Evolutionary conservation across 2,888 invertebrate genomes (phyloP), one percentile per base, ranked within the genome.

Genomic region (Tricholauxania praeusta): DNA sequence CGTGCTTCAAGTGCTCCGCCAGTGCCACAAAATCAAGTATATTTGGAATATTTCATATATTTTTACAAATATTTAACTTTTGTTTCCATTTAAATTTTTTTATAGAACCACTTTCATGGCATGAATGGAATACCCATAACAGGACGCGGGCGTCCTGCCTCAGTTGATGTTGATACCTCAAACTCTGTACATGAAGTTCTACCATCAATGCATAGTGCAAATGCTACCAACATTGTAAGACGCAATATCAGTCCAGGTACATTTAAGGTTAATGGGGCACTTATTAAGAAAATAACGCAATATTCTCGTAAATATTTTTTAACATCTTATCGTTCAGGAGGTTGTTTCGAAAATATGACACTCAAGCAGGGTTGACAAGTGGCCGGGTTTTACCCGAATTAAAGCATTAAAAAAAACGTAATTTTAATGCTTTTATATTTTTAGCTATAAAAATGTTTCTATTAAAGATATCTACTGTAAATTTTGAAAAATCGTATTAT

Each of bases 1-100:
- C 89, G 96, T 69, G 95, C 96, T 1, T 94, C 95, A 1, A 95
- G 95, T 84, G 95, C 96, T 1, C 95, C 95, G 15, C 89, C 92
- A 64, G 94, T 95, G 14, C 89, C 92, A 72, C 91, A 90, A 81
- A 91, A 91, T 84, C 87, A 87, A 82, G 88, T 87, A 75, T 59
- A 28, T 39, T 67, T 55, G n/a, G 15, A 60, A 7, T 60, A 19
- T 10, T 60, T 70, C 39, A 19, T 32, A 19, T 55, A 39, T 19
- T 66, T 68, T 15, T 47, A n/a, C 39, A 22, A 70, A 48, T 60
- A 39, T 60, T 67, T 74, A 62, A 75, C 71, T 53, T 63, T 60
- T 77, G 19, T 70, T 68, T 59, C 76, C 48, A 70, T 63, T 32
- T 39, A 19, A 60, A n/a, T 72, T 76, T 71, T 74, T 72, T 79